Base-by-base conservation (phyloP, 2,113 vertebrate genomes). In the Heteronetta atricapilla region DNA sequence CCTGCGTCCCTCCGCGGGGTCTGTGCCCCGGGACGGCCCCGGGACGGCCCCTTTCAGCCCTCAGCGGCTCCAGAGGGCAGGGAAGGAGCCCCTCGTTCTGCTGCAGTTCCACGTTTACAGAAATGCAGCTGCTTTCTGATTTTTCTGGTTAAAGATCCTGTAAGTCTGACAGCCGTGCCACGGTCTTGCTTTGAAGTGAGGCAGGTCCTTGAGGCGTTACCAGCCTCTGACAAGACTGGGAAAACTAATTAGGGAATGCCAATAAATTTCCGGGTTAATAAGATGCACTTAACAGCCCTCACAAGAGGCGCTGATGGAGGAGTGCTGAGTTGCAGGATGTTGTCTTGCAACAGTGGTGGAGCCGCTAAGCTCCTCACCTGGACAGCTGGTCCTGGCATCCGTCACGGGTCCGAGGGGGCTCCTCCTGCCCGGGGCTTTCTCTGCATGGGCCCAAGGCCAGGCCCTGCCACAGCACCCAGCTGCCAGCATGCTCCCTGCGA, bases 131-230 rank as follows among this genome's bases (percentile, higher is more conserved):
- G 86, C 86, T 73, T 40, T 53, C 62, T 68, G 20, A 13, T 86
- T 46, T 20, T 69, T 50, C 66, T 64, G 84, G 38, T 46, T 86
- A 70, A 79, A 83, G 90, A 64, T 46, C 59, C 69, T 82, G 62
- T 44, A 34, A 63, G 70, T 64, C 91, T 59, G 89, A 64, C 93
- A 89, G 18, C 60, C 13, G 42, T 59, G 33, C 48, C 73, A 38
- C 23, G 15, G 62, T 33, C 84, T 75, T 29, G 58, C 94, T 95
- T 90, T 90, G 94, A 93, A 84, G 79, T 18, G 79, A 87, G 67
- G 81, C 3, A 4, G 62, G 59, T 40, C 36, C 75, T 88, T 2
- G 40, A 68, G 94, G 91, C 74, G 5, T 52, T 33, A 11, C 52
- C 58, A 79, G 77, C 36, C 66, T 63, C 73, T 6, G 14, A 5